A percentile compares a stretch with the other conserved stretches of the same genome.
Evolutionary conservation across 2,888 invertebrate genomes (phyloP).

Genomic region (Melanostoma mellinum): DNA sequence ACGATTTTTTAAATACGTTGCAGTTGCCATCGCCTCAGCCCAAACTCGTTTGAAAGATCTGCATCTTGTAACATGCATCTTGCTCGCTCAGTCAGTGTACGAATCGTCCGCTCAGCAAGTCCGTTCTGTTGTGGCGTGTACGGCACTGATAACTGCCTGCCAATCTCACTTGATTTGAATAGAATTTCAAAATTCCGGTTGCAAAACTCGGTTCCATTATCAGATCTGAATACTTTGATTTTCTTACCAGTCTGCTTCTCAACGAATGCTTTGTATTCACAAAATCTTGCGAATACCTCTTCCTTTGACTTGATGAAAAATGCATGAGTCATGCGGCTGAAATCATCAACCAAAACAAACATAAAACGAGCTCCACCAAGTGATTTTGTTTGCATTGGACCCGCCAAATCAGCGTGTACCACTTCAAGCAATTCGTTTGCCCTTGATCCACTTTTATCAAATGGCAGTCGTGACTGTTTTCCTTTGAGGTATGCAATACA

Average conservation of each 20-base stretch:
- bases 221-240: slow-evolving; percentile 43
- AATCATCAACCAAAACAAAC: slow-evolving; percentile 13
- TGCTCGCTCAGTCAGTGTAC: slow-evolving; percentile 56
- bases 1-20: slow-evolving; percentile 30
- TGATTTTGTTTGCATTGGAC: slow-evolving; percentile 1
- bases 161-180: neutral
- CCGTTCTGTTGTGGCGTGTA: slow-evolving; percentile 47
- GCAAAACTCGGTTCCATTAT: slow-evolving; percentile 45
- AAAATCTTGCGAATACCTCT: slow-evolving; percentile 26
- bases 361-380: neutral
- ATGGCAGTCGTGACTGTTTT: neutral
- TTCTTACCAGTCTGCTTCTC: neutral
- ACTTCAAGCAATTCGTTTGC: slow-evolving; percentile 4
- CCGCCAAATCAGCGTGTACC: neutral
- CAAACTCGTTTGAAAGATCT: slow-evolving; percentile 68
- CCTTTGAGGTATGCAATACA: slow-evolving; percentile 41
- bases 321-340: neutral
- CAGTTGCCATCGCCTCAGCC: slow-evolving; percentile 76
- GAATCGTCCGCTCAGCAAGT: slow-evolving; percentile 26
- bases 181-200: slow-evolving; percentile 7
- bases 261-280: neutral
- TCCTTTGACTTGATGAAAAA: slow-evolving; percentile 47
- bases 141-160: neutral
- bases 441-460: neutral
- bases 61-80: slow-evolving; percentile 59